Evolutionary conservation across 23 tunicate genomes (phyloP).

Genomic region (Oikopleura dioica): DNA sequence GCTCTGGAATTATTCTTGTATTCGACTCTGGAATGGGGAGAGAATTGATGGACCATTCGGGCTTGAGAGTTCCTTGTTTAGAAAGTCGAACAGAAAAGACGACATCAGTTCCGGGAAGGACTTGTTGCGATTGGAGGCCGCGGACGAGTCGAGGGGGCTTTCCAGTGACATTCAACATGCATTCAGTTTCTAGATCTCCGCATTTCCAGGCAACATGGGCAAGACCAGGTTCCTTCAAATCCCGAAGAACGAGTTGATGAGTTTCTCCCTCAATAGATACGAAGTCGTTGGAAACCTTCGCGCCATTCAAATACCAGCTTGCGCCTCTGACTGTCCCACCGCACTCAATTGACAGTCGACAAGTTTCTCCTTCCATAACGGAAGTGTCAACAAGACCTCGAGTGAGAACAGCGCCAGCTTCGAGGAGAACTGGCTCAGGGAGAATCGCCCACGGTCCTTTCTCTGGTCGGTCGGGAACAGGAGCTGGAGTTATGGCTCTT

Average conservation of each 20-base stretch:
- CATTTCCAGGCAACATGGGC: not conserved
- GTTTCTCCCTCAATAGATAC: slow-evolving; percentile 1
- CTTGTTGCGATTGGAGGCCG: not conserved
- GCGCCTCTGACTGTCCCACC: not conserved
- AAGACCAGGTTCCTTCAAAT: slow-evolving; percentile 6
- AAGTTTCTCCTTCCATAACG: not conserved
- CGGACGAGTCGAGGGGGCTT: not conserved
- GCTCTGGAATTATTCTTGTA: not conserved
- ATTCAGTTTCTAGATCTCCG: not conserved
- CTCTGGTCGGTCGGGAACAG: not conserved
- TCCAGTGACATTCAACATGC: not conserved
- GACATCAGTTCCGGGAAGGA: not conserved
- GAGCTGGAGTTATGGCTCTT: not conserved
- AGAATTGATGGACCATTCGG: not conserved
- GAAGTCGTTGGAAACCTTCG: not conserved
- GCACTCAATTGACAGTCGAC: not conserved
- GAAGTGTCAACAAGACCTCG: not conserved
- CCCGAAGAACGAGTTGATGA: not conserved
- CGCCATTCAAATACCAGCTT: not conserved
- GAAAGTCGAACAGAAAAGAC: not conserved
- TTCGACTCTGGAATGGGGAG: not conserved
- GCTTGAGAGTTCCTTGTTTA: not conserved
- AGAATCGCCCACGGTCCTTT: not conserved
- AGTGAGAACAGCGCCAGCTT: slow-evolving; percentile 2
- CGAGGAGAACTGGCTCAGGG: not conserved